Base-by-base conservation (phyloP, 2,888 invertebrate genomes). In the Biston stratarius region DNA sequence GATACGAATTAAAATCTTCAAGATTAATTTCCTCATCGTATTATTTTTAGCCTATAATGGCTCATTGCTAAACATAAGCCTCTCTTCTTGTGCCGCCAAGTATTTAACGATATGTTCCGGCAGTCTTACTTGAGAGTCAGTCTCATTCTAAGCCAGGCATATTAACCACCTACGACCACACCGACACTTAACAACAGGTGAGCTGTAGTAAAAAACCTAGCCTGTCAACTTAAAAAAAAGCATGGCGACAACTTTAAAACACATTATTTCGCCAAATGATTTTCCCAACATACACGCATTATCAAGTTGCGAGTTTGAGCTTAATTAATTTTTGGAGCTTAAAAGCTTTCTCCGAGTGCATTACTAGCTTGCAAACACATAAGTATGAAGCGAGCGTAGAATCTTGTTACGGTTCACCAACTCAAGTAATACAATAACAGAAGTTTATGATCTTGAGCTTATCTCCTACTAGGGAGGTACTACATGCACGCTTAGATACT, bases 301-400 rank as follows among this genome's bases (percentile, higher is more conserved):
- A 42, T 24, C 45, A 49, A 49, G 48, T 56, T 56, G 44, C 49
- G 44, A 44, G 44, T 44, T 42, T 44, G 42, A 44, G 49, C 42
- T 42, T 51, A 44, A 57, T 63, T 63, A 63, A 56, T 63, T 51
- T n/a, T 48, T n/a, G 24, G 38, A 63, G 63, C 51, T 63, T 56
- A 38, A 57, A 63, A 63, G 57, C 63, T 63, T 62, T 62, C 51
- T 38, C 14, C 34, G 24, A 57, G 63, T 57, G 44, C 57, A 63
- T 57, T 57, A 63, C 47, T 38, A 9, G 36, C 15, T 38, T 5
- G 11, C 34, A 36, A 34, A 42, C 24, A 42, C 40, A 33, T 33
- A 12, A 5, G 33, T 42, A 15, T 24, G 15, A 14, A 14, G 61
- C 44, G 9, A 40, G 36, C 24, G 24, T 53, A 15, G 38, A 45